phyloP scores from a whole-genome alignment of 2,888 invertebrate genomes.

The Trilocha varians region DNA sequence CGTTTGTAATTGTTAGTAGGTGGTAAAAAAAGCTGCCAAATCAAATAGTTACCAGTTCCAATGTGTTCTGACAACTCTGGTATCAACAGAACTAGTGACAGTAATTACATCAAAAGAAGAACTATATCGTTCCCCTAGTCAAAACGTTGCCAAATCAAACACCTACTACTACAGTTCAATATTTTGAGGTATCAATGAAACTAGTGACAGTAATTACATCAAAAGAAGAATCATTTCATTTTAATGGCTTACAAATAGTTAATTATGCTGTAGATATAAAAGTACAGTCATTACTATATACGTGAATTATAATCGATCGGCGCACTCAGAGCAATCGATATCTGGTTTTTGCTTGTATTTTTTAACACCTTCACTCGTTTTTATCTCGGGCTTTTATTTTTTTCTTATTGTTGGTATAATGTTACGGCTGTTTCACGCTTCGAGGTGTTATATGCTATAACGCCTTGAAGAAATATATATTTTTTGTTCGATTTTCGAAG shows the following conservation, averaged over 20 bases:
- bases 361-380: slow-evolving; percentile 3
- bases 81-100: background rate
- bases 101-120: background rate
- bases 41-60: too few species aligned
- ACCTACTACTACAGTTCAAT: too few species aligned
- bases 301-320: slow-evolving; percentile 23
- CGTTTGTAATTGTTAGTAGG: too few species aligned
- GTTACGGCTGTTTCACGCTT: background rate
- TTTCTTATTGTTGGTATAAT: background rate
- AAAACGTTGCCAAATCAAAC: too few species aligned
- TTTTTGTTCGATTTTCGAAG: too few species aligned
- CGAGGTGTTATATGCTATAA: background rate
- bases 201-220: background rate
- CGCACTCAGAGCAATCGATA: slow-evolving; percentile 37
- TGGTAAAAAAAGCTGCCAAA: too few species aligned
- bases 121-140: background rate
- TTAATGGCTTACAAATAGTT: slow-evolving; percentile 9
- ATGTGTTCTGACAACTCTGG: too few species aligned
- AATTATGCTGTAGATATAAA: slow-evolving; percentile 29
- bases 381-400: background rate
- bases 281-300: slow-evolving; percentile 28
- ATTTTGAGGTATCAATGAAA: background rate
- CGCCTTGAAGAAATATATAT: too few species aligned
- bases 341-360: slow-evolving; percentile 16
- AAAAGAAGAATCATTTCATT: background rate